Base-by-base conservation (phyloP, 2,113 vertebrate genomes). In the Calyptomena viridis region DNA sequence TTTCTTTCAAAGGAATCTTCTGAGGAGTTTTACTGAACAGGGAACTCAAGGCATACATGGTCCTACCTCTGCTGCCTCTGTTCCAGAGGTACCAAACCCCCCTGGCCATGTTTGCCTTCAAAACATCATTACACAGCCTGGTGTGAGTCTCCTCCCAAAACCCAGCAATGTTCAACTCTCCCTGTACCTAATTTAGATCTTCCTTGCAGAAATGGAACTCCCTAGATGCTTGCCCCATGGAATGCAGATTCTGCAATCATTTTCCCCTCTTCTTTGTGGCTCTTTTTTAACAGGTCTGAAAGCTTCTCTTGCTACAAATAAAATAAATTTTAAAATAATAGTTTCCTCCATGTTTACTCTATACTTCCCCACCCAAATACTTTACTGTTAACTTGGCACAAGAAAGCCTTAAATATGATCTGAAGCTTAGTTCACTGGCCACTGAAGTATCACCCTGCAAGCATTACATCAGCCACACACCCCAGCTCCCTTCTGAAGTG, bases 21-120 rank as follows among this genome's bases (percentile, higher is more conserved):
- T 58, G 35, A 75, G 50, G 42, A 71, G n/a, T 87, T 85, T 76
- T 25, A 49, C 30, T 60, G 5, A 79, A 39, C 21, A 53, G 22
- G 19, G 37, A 59, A 49, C 12, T 66, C 31, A 8, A 8, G 31
- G 49, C n/a, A 31, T 49, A 79, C 11, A 0, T 0, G 76, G 25
- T 13, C 28, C 58, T 31, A 11, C 9, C 30, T 63, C 60, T 77
- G n/a, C 40, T 69, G 42, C 46, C 53, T 74, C 83, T 76, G 4
- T 12, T 83, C 25, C 22, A 66, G 31, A 6, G 56, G 12, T 21
- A 60, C 16, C 25, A 12, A 63, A 75, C 23, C 30, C 42, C 25
- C 42, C 37, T 46, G 52, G 17, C 27, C 56, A 52, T 1, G 6
- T 30, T 77, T 24, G 28, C 35, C n/a, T 39, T 33, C 28, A 13